These are phyloP conservation scores for Pipa parva DNA, from an alignment of 2,113 vertebrate genomes.

Conservation along the genomic window DNA sequence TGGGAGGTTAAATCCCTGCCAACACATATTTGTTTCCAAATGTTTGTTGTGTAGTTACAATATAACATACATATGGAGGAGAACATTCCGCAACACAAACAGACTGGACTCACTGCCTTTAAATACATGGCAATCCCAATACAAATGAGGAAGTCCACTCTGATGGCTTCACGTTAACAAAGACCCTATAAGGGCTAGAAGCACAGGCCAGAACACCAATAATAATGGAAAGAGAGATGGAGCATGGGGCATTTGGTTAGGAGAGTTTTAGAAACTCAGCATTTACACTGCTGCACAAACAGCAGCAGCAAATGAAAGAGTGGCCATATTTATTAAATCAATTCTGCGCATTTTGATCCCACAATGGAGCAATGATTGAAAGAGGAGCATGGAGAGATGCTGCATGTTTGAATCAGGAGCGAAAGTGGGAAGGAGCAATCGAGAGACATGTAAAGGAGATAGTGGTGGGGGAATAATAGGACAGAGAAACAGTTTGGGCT, in stretches of 20 bases:
- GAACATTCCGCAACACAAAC: too few species aligned
- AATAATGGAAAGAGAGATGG: neutral
- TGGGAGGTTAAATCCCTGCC: too few species aligned
- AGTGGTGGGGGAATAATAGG: neutral
- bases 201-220: neutral
- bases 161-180: too few species aligned
- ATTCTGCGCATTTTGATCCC: slow-evolving; percentile 25
- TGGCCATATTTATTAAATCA: slow-evolving; percentile 37
- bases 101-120: too few species aligned
- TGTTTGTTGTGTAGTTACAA: too few species aligned
- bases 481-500: neutral
- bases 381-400: slow-evolving; percentile 17
- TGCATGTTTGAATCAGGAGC: slow-evolving; percentile 18
- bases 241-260: neutral
- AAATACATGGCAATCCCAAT: too few species aligned
- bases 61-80: too few species aligned
- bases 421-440: neutral
- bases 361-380: neutral
- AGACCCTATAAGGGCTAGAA: neutral
- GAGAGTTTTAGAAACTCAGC: slow-evolving; percentile 1
- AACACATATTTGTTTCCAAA: too few species aligned
- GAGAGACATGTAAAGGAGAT: neutral
- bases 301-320: slow-evolving; percentile 17
- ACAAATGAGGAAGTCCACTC: too few species aligned
- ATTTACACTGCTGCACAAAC: slow-evolving; percentile 7